These are phyloP conservation scores for Dicranocentrus wangi DNA, from an alignment of 2,888 invertebrate species.

Conservation along the genomic window DNA sequence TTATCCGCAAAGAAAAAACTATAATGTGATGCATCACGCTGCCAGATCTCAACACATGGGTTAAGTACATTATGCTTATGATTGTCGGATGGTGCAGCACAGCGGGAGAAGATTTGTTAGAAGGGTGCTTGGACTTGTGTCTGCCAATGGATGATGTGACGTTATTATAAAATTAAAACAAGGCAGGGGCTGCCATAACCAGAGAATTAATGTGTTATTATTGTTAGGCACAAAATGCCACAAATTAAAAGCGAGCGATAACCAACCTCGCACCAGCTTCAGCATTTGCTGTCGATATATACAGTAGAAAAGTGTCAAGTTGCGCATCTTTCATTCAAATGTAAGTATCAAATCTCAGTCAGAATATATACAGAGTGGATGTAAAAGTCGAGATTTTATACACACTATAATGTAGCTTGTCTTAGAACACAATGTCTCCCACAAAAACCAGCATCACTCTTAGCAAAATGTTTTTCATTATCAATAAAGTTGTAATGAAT, in stretches of 20 bases:
- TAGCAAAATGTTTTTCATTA: too few species aligned
- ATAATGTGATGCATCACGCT: conserved; percentile 43
- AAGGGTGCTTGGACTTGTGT: background rate
- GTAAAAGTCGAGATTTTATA: too few species aligned
- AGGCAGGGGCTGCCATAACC: background rate
- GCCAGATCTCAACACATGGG: background rate
- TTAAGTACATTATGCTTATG: background rate
- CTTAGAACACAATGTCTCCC: too few species aligned
- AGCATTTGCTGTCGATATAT: too few species aligned
- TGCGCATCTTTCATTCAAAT: conserved; percentile 5
- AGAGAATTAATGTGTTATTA: conserved; percentile 6
- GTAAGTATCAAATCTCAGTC: too few species aligned
- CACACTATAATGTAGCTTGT: too few species aligned
- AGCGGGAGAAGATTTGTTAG: background rate
- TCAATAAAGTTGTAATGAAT: too few species aligned
- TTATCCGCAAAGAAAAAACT: conserved; percentile 28
- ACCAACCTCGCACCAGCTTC: too few species aligned
- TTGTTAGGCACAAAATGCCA: conserved; percentile 4
- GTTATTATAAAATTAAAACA: conserved; percentile 17
- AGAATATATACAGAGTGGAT: too few species aligned
- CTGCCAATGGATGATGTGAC: conserved; percentile 11
- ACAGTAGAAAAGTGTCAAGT: conserved; percentile 10
- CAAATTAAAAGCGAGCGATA: too few species aligned
- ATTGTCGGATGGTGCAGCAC: background rate
- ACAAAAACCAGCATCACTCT: too few species aligned